A percentile compares a stretch with the other conserved stretches of the same genome.
Conservation (phyloP, 2,888 invertebrate genomes). For the Drosophila parthenogenetica region DNA sequence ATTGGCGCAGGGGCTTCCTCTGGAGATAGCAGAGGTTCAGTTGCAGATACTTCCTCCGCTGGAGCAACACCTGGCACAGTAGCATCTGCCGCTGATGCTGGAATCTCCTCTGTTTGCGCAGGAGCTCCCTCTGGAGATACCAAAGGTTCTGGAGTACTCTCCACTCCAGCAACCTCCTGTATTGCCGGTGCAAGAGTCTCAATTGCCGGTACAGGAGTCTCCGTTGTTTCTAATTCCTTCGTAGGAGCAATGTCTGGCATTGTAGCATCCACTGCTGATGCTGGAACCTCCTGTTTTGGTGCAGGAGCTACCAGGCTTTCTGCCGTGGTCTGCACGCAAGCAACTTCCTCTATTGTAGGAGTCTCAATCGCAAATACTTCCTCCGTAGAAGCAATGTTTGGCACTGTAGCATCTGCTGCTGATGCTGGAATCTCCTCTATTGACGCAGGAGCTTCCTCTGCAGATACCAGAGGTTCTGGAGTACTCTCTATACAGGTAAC, state of each 20-base stretch:
- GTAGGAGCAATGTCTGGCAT: neutral
- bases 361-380: neutral
- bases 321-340: neutral
- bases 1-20: too few species aligned
- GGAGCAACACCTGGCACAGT: too few species aligned
- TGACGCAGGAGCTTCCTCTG: neutral
- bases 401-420: neutral
- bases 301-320: neutral
- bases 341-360: slow-evolving; percentile 2
- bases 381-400: neutral
- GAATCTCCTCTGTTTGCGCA: neutral
- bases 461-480: neutral
- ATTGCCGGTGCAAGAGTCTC: neutral
- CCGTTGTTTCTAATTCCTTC: neutral
- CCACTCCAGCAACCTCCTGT: neutral
- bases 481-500: neutral
- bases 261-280: neutral
- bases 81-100: neutral
- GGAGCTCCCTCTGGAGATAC: neutral
- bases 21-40: too few species aligned
- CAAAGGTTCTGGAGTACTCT: neutral
- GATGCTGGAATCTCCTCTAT: neutral
- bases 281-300: neutral
- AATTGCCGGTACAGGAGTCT: too few species aligned
- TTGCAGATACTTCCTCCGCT: too few species aligned